Percentiles rank a stretch among this genome's conserved stretches.
Conservation (phyloP, 1,140 invertebrate species). For the Drosophila kikkawai region DNA sequence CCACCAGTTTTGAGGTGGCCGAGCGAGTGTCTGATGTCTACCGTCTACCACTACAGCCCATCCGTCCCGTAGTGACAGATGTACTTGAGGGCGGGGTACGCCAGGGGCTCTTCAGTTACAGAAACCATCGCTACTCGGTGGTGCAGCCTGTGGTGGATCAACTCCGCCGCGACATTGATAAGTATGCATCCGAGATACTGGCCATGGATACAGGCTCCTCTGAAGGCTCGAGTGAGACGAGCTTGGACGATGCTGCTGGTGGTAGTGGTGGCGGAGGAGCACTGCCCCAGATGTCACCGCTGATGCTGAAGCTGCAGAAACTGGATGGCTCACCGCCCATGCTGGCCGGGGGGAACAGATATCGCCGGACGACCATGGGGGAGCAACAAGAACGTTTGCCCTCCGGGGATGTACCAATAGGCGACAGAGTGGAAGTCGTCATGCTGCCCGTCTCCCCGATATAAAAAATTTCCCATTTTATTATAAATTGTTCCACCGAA, state of each 20-base stretch:
- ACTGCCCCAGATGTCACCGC: constrained; percentile 51
- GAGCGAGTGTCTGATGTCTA: constrained; percentile 61
- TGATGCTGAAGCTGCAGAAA: constrained; percentile 66
- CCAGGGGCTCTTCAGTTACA: constrained; percentile 52
- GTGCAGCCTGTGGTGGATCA: constrained; percentile 55
- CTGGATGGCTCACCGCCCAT: constrained; percentile 56
- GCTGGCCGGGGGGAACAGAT: constrained; percentile 3
- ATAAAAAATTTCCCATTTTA: constrained; percentile 25
- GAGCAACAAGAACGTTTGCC: constrained; percentile 52
- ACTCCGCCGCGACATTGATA: constrained; percentile 62
- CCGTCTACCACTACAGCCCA: constrained; percentile 43
- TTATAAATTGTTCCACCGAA: constrained; percentile 14
- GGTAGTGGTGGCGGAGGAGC: neutral
- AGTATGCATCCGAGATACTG: constrained; percentile 60
- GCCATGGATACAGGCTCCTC: constrained; percentile 15
- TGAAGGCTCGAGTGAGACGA: neutral
- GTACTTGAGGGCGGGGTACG: constrained; percentile 49
- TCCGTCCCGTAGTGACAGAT: constrained; percentile 62
- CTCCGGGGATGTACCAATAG: constrained; percentile 56
- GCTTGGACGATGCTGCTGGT: neutral
- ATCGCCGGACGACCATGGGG: constrained; percentile 24
- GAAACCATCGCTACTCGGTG: constrained; percentile 48
- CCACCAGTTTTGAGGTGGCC: constrained; percentile 56
- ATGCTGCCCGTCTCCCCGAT: constrained; percentile 14
- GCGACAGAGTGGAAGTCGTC: constrained; percentile 23